A percentile compares a stretch with the other conserved stretches of the same genome.
phyloP scores from a whole-genome alignment of 1,140 invertebrate genomes.

The Philaenus spumarius region DNA sequence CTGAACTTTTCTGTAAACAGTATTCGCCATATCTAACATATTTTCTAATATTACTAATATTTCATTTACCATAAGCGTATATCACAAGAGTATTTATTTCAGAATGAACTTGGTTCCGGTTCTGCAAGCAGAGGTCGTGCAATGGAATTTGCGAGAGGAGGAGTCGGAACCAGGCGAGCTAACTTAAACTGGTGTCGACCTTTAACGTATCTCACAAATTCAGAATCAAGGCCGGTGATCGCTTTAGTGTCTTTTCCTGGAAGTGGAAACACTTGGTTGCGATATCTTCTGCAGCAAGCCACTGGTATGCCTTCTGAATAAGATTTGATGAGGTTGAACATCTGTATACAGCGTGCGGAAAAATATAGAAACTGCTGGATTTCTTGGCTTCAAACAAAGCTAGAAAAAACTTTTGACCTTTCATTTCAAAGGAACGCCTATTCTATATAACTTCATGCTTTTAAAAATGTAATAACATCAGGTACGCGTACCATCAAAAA shows the following conservation, averaged over 20 bases:
- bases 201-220: conserved; percentile 38
- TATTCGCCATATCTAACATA: conserved; percentile 24
- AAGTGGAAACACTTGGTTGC: conserved; percentile 72
- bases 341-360: no score
- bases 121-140: background rate
- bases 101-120: background rate
- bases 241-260: conserved; percentile 70
- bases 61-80: conserved; percentile 7
- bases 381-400: no score
- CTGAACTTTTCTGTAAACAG: conserved; percentile 29
- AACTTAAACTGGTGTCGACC: conserved; percentile 45
- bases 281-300: conserved; percentile 67
- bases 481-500: no score
- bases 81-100: conserved; percentile 31
- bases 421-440: no score
- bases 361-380: no score
- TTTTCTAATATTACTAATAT: background rate
- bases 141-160: conserved; percentile 17
- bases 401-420: no score
- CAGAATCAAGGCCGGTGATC: conserved; percentile 39
- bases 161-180: conserved; percentile 10
- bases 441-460: no score
- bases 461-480: no score
- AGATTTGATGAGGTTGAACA: no score
- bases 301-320: conserved; percentile 48